These are phyloP conservation scores for Alethe castanea DNA, from an alignment of 2,113 vertebrate genomes.

Conservation along the genomic window DNA sequence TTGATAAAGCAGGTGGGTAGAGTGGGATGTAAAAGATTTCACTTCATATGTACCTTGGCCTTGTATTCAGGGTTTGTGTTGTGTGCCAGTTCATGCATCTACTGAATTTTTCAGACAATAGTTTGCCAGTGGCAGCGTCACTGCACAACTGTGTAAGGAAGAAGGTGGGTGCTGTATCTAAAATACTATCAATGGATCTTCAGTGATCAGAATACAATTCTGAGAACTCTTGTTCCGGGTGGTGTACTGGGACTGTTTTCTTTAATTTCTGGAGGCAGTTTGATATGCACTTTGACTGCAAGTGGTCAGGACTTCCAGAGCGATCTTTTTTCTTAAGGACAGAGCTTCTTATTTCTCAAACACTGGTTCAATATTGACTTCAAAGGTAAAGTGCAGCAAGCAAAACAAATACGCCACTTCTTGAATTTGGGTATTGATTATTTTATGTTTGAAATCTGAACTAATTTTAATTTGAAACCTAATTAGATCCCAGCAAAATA, in stretches of 20 bases:
- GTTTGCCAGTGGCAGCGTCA: background rate
- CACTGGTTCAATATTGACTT: background rate
- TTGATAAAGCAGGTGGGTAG: background rate
- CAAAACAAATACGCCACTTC: background rate
- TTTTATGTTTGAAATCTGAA: background rate
- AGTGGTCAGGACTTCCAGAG: background rate
- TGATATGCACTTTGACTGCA: background rate
- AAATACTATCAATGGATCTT: background rate
- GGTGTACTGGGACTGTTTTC: background rate
- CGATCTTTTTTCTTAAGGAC: background rate
- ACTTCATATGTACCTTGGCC: fast-evolving
- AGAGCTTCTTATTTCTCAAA: background rate
- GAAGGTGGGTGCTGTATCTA: background rate
- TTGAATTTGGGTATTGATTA: background rate
- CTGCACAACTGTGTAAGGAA: background rate
- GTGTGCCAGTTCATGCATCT: background rate
- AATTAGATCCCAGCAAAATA: background rate
- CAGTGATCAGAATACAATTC: background rate
- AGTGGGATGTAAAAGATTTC: background rate
- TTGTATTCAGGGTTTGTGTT: background rate
- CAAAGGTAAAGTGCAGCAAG: background rate
- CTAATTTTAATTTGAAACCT: background rate
- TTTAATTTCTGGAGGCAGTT: background rate
- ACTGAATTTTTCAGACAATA: background rate
- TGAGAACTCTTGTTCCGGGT: background rate